These are phyloP conservation scores for Helicoverpa assulta DNA, from an alignment of 2,888 invertebrate genomes.

Conservation along the genomic window DNA sequence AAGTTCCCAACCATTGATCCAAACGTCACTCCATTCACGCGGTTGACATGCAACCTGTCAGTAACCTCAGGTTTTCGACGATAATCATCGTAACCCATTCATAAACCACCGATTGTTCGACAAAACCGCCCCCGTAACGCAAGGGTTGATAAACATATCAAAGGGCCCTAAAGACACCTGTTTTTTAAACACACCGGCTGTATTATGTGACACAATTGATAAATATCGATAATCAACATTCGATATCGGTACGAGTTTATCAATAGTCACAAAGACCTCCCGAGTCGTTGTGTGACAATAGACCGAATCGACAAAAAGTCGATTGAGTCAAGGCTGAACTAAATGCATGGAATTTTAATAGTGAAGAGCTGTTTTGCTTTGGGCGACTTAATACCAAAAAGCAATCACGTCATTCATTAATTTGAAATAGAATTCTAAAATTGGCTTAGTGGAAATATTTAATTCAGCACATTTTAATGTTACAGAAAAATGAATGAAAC, in stretches of 20 bases:
- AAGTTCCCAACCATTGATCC: constrained; percentile 75
- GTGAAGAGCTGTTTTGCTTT: neutral
- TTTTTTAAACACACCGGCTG: constrained; percentile 79
- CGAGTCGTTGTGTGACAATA: constrained; percentile 71
- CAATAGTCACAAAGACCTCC: constrained; percentile 82
- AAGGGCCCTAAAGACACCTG: constrained; percentile 85
- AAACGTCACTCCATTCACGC: constrained; percentile 76
- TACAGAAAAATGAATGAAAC: constrained; percentile 4
- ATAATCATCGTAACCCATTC: constrained; percentile 86
- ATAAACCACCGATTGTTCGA: constrained; percentile 82
- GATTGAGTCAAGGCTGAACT: constrained; percentile 41
- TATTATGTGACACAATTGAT: constrained; percentile 84
- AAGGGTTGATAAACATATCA: constrained; percentile 90
- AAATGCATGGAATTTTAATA: constrained; percentile 26
- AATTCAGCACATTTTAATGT: neutral
- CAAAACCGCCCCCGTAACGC: constrained; percentile 85
- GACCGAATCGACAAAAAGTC: constrained; percentile 50
- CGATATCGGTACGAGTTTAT: constrained; percentile 79
- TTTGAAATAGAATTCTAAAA: neutral
- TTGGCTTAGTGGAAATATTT: neutral
- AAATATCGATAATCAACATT: constrained; percentile 85
- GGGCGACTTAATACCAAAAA: neutral
- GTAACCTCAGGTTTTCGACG: constrained; percentile 84
- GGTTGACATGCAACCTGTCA: constrained; percentile 89
- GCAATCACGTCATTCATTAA: neutral